Evolutionary conservation across 1,140 invertebrate species (phyloP), one percentile per base, ranked within the genome.

Genomic region (Teleogryllus occipitalis): DNA sequence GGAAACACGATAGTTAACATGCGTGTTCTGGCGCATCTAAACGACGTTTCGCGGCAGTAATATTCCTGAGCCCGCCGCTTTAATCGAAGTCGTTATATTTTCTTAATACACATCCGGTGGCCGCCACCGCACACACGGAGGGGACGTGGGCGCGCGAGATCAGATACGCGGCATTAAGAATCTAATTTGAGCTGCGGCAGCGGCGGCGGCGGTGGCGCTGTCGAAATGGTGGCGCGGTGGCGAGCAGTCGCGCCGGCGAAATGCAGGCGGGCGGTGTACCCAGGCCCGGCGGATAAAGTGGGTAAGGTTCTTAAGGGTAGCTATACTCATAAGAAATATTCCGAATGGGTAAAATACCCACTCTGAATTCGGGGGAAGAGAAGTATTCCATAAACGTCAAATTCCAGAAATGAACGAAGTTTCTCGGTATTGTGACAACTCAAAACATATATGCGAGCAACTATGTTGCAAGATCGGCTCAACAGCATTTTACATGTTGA

Each of bases 61-160:
- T 65, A 65, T 65, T 18, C 54, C 54, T 18, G 54, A 65, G 18
- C 54, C 27, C 54, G 54, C 54, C 54, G 18, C 54, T 65, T 65
- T 65, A 65, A 65, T 65, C 54, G 54, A 65, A 65, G 54, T 65
- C 54, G 54, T 65, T 65, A 65, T 65, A 65, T 65, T 65, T 65
- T 65, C 54, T 65, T 65, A 65, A 65, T 65, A 65, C 54, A 65
- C 54, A 65, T 65, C 54, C 54, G 54, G 54, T 65, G 54, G 54
- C 54, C 54, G 54, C 54, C 54, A 1, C 54, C 54, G 54, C 54
- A 65, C 54, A 65, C 54, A 65, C 54, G 54, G 18, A 65, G 54
- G 54, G 54, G 54, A 65, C 54, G 54, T 65, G 54, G 54, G 54
- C 54, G 54, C 10, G 54, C 18, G 54, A 65, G 54, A 65, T 65